Conservation (phyloP, 2,113 vertebrate species). For the Xenopus tropicalis region UCB_Xtro_10.0 CM004443.2:149194501-149195000, state of each 20-base stretch:
- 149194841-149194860: conserved; percentile 66
- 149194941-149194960: conserved; percentile 55
- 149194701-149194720: conserved; percentile 63
- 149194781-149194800: conserved; percentile 65
- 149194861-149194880: conserved; percentile 65
- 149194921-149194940: conserved; percentile 62
- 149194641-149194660: conserved; percentile 36
- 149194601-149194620: conserved; percentile 29
- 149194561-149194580: conserved; percentile 1
- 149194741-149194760: conserved; percentile 55
- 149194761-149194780: conserved; percentile 65
- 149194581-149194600: conserved; percentile 5
- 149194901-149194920: conserved; percentile 53
- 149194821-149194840: conserved; percentile 61
- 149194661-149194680: conserved; percentile 28
- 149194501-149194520: too few species aligned
- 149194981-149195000: conserved; percentile 29
- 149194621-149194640: conserved; percentile 25
- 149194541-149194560: too few species aligned
- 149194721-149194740: conserved; percentile 65
- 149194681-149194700: conserved; percentile 38
- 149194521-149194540: too few species aligned
- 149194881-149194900: conserved; percentile 56
- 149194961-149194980: conserved; percentile 63
- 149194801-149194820: conserved; percentile 68